Percentiles rank a stretch among this genome's conserved stretches.
These are phyloP conservation scores for Pseudanteris insignis DNA, from an alignment of 2,888 invertebrate genomes.

Conservation along the genomic window DNA sequence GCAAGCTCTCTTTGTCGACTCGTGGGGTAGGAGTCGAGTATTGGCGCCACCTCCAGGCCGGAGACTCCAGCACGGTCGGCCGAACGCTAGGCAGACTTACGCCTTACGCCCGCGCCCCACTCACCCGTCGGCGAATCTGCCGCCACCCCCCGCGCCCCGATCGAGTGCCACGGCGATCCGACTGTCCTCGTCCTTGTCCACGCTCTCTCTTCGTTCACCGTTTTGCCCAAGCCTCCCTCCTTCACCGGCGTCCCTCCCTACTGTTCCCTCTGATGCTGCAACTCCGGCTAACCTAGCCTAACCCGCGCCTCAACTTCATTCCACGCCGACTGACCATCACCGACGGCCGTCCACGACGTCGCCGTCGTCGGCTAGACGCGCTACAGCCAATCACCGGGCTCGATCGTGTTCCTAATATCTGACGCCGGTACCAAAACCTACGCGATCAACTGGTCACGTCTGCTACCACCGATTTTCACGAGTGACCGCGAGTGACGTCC, in stretches of 20 bases:
- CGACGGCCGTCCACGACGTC: conserved; percentile 62
- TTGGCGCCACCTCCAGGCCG: conserved; percentile 69
- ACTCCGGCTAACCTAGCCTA: conserved; percentile 63
- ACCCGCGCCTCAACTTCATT: conserved; percentile 64
- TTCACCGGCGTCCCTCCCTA: conserved; percentile 47
- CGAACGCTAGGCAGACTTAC: conserved; percentile 68
- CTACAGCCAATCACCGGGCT: conserved; percentile 26
- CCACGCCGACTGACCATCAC: conserved; percentile 66
- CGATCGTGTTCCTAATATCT: no score
- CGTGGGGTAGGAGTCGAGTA: conserved; percentile 59
- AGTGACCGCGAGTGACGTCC: conserved; percentile 40
- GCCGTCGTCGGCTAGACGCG: conserved; percentile 52
- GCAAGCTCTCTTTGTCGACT: conserved; percentile 58
- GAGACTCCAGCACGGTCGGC: conserved; percentile 68
- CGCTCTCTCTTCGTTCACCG: conserved; percentile 29
- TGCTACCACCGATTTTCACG: neutral
- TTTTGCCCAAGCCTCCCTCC: conserved; percentile 43
- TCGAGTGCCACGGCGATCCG: conserved; percentile 52
- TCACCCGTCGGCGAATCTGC: conserved; percentile 70
- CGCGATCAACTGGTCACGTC: conserved; percentile 6
- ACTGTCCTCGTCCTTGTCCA: conserved; percentile 39
- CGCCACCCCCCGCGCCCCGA: conserved; percentile 69
- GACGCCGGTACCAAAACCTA: conserved; percentile 6
- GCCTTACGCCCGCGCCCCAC: conserved; percentile 69
- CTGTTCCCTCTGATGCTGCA: conserved; percentile 56